Percentiles rank a stretch among this genome's conserved stretches.
Conservation (phyloP, 2,888 invertebrate species). For the Formica aserva region DNA sequence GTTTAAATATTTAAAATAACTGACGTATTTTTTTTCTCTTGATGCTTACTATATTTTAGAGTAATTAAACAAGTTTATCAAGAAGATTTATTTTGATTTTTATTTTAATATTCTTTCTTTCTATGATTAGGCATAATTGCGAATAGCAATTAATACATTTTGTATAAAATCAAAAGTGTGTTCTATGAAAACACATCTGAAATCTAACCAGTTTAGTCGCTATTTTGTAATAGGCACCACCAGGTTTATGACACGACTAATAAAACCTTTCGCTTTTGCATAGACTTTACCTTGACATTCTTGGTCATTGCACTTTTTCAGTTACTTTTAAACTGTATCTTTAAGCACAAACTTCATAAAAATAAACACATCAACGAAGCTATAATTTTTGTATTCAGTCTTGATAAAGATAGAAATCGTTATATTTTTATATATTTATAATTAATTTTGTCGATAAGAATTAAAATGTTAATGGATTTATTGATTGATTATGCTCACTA, state of each 20-base stretch:
- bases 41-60: too few relatives aligned
- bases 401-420: not conserved
- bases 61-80: too few relatives aligned
- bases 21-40: too few relatives aligned
- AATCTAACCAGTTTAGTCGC: constrained; percentile 2
- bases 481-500: not conserved
- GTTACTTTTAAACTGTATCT: not conserved
- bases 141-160: not conserved
- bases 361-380: not conserved
- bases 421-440: not conserved
- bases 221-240: constrained; percentile 24
- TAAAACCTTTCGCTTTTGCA: not conserved
- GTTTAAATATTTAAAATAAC: too few relatives aligned
- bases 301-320: not conserved
- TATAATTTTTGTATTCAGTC: not conserved
- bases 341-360: not conserved
- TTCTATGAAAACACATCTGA: not conserved
- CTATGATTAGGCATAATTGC: constrained; percentile 1
- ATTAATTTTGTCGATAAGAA: constrained; percentile 26
- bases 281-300: constrained; percentile 17
- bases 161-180: not conserved
- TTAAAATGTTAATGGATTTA: constrained; percentile 2
- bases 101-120: not conserved
- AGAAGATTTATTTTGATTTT: too few relatives aligned
- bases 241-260: constrained; percentile 28